These are phyloP conservation scores for Microplitis demolitor DNA, from an alignment of 1,140 invertebrate species.

Conservation along the genomic window DNA sequence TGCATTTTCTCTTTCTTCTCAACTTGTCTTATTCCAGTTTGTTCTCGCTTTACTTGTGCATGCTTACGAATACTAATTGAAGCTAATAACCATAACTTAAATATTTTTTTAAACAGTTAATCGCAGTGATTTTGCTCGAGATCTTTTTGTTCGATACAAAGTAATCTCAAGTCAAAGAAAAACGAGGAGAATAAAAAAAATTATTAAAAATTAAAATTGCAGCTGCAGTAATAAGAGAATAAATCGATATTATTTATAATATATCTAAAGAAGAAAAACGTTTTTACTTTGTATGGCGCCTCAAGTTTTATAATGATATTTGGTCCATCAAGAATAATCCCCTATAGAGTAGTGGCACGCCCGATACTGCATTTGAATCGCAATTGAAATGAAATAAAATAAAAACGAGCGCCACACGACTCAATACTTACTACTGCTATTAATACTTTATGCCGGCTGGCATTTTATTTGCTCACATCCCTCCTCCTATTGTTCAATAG, in stretches of 20 bases:
- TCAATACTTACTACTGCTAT: neutral
- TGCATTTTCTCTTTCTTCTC: neutral
- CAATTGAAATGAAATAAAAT: conserved; percentile 40
- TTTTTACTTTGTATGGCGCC: conserved; percentile 4
- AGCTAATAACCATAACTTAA: conserved; percentile 13
- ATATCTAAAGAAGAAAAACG: neutral
- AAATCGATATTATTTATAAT: neutral
- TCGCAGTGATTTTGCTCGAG: conserved; percentile 11
- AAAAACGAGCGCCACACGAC: conserved; percentile 10
- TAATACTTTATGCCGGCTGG: neutral
- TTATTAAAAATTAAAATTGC: neutral
- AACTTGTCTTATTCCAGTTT: neutral
- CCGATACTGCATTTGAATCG: conserved; percentile 29
- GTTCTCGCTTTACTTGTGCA: neutral
- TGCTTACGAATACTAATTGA: conserved; percentile 19
- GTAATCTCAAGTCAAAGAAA: no score
- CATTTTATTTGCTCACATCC: conserved; percentile 4
- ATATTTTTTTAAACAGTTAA: conserved; percentile 5
- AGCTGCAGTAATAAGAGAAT: neutral
- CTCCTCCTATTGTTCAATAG: conserved; percentile 23
- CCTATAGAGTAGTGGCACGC: neutral
- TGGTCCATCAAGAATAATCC: neutral
- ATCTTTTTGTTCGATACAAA: neutral
- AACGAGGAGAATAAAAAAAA: no score
- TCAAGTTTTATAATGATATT: neutral